These are phyloP conservation scores for Siniperca knerii DNA, from an alignment of 2,113 vertebrate species.

Conservation along the genomic window DNA sequence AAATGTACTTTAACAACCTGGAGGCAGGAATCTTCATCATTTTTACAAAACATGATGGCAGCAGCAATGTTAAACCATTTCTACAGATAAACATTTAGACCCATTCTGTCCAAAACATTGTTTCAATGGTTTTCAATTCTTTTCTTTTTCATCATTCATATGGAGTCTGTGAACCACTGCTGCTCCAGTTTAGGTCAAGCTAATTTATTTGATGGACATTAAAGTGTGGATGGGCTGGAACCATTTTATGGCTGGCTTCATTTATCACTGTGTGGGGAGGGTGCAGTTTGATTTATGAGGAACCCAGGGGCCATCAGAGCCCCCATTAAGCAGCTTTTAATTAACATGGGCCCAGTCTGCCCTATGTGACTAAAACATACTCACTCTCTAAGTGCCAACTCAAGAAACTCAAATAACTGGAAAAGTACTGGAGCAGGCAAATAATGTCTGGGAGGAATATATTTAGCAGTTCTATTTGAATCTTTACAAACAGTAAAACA, in stretches of 20 bases:
- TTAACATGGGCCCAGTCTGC: conserved; percentile 67
- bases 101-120: conserved; percentile 3
- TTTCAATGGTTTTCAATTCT: conserved; percentile 11
- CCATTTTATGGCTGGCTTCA: conserved; percentile 77
- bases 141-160: conserved; percentile 34
- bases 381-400: conserved; percentile 33
- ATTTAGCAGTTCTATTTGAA: not conserved
- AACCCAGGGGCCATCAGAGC: conserved; percentile 69
- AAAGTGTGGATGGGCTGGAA: conserved; percentile 73
- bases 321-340: conserved; percentile 77
- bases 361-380: conserved; percentile 60
- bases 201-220: conserved; percentile 70
- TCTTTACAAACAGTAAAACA: not conserved
- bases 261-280: conserved; percentile 65
- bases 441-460: conserved; percentile 1
- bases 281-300: conserved; percentile 68
- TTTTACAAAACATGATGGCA: not conserved
- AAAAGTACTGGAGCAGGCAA: conserved; percentile 49
- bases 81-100: conserved; percentile 19
- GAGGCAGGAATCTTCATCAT: not conserved
- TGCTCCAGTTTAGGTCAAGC: conserved; percentile 62
- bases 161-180: conserved; percentile 38
- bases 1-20: conserved; percentile 16
- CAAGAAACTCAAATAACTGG: conserved; percentile 33
- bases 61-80: not conserved